These are phyloP conservation scores for Sepioteuthis lessoniana DNA, from an alignment of 2,888 invertebrate species.

Conservation along the genomic window DNA sequence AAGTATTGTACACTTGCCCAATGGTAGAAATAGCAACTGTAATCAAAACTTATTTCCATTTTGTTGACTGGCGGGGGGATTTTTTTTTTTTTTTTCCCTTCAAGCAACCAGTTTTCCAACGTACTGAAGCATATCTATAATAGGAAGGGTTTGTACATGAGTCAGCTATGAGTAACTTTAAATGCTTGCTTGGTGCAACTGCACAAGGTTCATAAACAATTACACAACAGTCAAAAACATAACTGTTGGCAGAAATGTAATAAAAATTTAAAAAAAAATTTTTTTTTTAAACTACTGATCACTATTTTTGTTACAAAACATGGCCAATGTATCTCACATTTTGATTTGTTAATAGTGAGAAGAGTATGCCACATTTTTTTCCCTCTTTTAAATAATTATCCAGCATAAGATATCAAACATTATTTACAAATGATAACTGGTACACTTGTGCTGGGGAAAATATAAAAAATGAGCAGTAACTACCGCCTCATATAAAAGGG, in stretches of 20 bases:
- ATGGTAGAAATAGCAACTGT: background rate
- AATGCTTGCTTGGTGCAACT: background rate
- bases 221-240: background rate
- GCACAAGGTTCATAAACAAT: background rate
- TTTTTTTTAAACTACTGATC: too few species aligned
- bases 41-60: background rate
- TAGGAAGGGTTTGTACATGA: background rate
- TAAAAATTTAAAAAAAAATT: too few species aligned
- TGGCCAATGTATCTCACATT: background rate
- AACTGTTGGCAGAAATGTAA: background rate
- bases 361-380: too few species aligned
- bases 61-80: background rate
- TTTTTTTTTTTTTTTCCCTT: background rate
- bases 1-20: background rate
- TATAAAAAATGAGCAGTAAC: too few species aligned
- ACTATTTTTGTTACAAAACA: background rate
- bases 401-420: too few species aligned
- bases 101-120: background rate
- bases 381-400: too few species aligned
- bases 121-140: background rate
- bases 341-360: background rate
- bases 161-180: background rate
- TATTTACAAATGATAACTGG: too few species aligned
- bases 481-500: too few species aligned
- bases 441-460: too few species aligned